Conservation (phyloP, 1,140 invertebrate genomes). For the Drosophila cardini region DNA sequence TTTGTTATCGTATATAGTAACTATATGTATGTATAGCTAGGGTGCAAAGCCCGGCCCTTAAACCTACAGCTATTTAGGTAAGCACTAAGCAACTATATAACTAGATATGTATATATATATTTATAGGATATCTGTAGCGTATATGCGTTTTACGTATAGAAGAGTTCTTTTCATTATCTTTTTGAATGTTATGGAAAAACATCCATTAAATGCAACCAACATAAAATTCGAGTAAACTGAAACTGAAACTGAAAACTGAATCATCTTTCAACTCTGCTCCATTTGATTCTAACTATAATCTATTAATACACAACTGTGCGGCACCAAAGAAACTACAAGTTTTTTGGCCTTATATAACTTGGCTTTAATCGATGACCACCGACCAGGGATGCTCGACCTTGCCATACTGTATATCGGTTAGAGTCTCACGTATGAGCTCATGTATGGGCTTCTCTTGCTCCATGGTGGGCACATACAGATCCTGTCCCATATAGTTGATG, state of each 20-base stretch:
- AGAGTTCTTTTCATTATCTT: too few relatives aligned
- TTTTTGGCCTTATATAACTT: background rate
- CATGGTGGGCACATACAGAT: conserved; percentile 91
- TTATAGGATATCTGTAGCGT: conserved; percentile 6
- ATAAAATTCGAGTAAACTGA: conserved; percentile 76
- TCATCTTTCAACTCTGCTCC: background rate
- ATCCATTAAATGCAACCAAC: conserved; percentile 60
- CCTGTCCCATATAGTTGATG: conserved; percentile 90
- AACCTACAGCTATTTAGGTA: conserved; percentile 26
- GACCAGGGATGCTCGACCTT: conserved; percentile 92
- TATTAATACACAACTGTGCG: conserved; percentile 70
- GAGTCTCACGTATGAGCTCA: conserved; percentile 89
- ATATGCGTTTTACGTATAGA: conserved; percentile 42
- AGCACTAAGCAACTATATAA: conserved; percentile 49
- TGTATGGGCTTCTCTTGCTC: conserved; percentile 89
- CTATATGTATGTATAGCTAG: conserved; percentile 37
- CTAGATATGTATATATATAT: conserved; percentile 34
- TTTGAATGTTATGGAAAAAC: conserved; percentile 17
- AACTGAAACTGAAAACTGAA: conserved; percentile 52
- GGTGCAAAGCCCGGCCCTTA: conserved; percentile 44
- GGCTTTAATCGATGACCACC: conserved; percentile 76
- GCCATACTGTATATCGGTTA: conserved; percentile 95
- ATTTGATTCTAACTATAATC: conserved; percentile 56
- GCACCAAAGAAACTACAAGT: too few relatives aligned
- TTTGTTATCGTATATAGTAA: conserved; percentile 42